phyloP scores from a whole-genome alignment of 2,888 invertebrate species.

The Monopis laevigella region DNA sequence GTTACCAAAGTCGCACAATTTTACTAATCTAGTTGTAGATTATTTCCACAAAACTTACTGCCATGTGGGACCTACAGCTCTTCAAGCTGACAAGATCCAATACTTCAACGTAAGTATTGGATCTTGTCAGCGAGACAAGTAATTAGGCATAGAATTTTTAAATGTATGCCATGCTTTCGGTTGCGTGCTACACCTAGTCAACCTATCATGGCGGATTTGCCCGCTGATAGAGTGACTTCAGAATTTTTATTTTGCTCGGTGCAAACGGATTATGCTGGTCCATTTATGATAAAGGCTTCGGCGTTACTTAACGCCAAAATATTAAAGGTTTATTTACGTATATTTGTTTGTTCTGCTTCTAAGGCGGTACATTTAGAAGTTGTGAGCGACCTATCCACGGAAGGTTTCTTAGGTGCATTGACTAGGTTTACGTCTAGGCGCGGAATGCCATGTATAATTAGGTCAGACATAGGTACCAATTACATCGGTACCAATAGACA shows the following conservation, averaged over 20 bases:
- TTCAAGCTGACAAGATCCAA: too few species aligned
- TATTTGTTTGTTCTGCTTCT: too few species aligned
- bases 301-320: not conserved
- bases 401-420: too few species aligned
- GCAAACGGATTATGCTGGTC: not conserved
- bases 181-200: not conserved
- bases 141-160: not conserved
- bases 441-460: not conserved
- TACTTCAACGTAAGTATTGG: too few species aligned
- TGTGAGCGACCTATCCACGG: too few species aligned
- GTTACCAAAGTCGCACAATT: too few species aligned
- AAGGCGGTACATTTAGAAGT: too few species aligned
- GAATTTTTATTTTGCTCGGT: not conserved
- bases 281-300: not conserved
- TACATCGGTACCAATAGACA: not conserved
- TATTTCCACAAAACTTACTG: too few species aligned
- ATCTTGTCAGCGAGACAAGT: not conserved
- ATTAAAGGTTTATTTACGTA: not conserved
- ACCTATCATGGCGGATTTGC: not conserved
- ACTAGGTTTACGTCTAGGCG: too few species aligned
- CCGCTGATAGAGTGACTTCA: not conserved
- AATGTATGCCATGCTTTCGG: not conserved
- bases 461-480: not conserved
- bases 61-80: too few species aligned
- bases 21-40: too few species aligned